Evolutionary conservation across 2,888 invertebrate genomes (phyloP).

Genomic region (Drosophila limbata): DNA sequence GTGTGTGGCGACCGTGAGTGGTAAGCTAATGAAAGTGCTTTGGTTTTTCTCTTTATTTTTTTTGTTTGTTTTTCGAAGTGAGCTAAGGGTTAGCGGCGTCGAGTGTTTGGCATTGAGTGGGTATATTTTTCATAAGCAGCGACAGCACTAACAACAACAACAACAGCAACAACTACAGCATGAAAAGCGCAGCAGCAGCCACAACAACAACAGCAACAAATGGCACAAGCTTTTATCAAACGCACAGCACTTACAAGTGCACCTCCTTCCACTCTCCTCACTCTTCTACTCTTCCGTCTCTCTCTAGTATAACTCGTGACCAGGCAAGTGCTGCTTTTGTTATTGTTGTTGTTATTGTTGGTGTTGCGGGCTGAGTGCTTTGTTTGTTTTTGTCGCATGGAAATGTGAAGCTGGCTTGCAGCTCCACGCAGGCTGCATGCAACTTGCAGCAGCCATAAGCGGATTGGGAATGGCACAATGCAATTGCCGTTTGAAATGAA

Average conservation of each 20-base stretch:
- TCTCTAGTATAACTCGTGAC: neutral
- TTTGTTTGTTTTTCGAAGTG: constrained; percentile 20
- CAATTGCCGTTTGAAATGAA: constrained; percentile 67
- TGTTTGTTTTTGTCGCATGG: constrained; percentile 55
- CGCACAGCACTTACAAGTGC: constrained; percentile 53
- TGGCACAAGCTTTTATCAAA: constrained; percentile 71
- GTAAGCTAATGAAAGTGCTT: constrained; percentile 78
- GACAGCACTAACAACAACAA: constrained; percentile 28
- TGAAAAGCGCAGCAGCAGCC: constrained; percentile 28
- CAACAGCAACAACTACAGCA: constrained; percentile 11
- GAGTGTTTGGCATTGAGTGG: constrained; percentile 37
- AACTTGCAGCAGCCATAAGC: constrained; percentile 56
- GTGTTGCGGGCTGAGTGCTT: constrained; percentile 58
- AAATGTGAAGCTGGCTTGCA: constrained; percentile 18
- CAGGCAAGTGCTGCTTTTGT: constrained; percentile 1
- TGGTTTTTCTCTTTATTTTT: constrained; percentile 30
- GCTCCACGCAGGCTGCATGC: constrained; percentile 14
- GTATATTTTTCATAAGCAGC: constrained; percentile 36
- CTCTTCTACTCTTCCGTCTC: neutral
- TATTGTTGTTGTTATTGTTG: constrained; percentile 4
- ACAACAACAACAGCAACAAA: constrained; percentile 19
- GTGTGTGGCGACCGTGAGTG: constrained; percentile 54
- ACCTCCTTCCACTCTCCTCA: neutral
- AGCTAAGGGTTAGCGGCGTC: constrained; percentile 51
- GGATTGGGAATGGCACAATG: constrained; percentile 76